phyloP scores from a whole-genome alignment of 2,797 vertebrate genomes.

The Chloroceryle amazona region DNA sequence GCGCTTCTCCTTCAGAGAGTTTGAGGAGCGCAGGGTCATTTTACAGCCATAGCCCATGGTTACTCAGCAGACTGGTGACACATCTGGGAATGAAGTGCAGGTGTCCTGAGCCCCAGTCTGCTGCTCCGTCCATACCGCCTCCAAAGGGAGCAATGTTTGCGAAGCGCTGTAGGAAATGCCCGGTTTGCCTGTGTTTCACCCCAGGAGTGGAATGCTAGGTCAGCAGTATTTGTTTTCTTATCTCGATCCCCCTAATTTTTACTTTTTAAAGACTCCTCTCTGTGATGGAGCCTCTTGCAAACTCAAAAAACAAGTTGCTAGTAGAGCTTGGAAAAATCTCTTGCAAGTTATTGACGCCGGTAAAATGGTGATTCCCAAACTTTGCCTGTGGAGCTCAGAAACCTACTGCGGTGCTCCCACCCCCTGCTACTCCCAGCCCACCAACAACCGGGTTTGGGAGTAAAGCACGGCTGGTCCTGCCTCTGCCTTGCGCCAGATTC shows the following conservation, averaged over 20 bases:
- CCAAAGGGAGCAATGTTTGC: background rate
- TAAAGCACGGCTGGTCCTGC: background rate
- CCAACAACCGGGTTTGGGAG: background rate
- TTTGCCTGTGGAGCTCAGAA: background rate
- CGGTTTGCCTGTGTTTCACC: background rate
- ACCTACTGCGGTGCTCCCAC: background rate
- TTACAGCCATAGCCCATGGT: background rate
- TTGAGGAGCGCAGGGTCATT: background rate
- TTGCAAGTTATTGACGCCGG: background rate
- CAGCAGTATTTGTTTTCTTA: conserved; percentile 53
- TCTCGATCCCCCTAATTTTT: conserved; percentile 45
- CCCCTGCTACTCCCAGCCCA: background rate
- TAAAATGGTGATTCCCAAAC: background rate
- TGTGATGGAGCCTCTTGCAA: background rate
- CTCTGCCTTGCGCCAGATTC: background rate
- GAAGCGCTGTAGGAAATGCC: conserved; percentile 19
- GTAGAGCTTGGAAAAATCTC: background rate
- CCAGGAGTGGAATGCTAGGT: conserved; percentile 10
- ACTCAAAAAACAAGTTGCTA: background rate
- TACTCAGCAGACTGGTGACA: conserved; percentile 16
- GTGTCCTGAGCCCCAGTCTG: background rate
- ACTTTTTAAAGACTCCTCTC: conserved; percentile 1
- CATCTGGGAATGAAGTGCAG: conserved; percentile 28
- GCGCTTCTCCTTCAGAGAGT: background rate
- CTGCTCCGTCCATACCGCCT: background rate